These are phyloP conservation scores for Pemphredon lugubris DNA, from an alignment of 2,888 invertebrate species.

Conservation along the genomic window DNA sequence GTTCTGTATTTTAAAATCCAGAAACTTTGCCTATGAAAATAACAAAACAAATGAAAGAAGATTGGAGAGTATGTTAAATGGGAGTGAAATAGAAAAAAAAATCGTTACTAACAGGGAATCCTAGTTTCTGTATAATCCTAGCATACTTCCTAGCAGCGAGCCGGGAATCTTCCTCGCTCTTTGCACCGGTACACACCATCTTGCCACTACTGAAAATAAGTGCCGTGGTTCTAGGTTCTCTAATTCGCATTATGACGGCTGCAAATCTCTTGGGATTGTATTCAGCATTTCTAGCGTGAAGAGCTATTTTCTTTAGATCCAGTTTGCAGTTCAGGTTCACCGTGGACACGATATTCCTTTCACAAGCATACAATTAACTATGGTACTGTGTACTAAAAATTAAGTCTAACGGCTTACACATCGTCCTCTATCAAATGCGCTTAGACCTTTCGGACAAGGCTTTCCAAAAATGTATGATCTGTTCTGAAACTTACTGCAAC, in stretches of 20 bases:
- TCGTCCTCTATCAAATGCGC: no score
- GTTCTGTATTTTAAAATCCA: slow-evolving; percentile 92
- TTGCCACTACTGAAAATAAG: slow-evolving; percentile 92
- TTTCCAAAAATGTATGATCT: no score
- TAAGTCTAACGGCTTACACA: no score
- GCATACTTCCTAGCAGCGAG: slow-evolving; percentile 92
- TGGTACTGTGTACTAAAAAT: not conserved
- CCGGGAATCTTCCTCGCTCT: slow-evolving; percentile 90
- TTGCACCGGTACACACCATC: slow-evolving; percentile 94
- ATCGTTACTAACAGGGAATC: slow-evolving; percentile 84
- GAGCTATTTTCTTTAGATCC: slow-evolving; percentile 97
- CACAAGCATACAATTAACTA: not conserved
- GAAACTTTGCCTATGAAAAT: slow-evolving; percentile 85
- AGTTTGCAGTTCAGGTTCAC: slow-evolving; percentile 97
- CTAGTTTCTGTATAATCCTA: slow-evolving; percentile 90
- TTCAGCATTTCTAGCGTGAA: slow-evolving; percentile 99
- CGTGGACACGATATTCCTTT: slow-evolving; percentile 98
- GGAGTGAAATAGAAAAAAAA: not conserved
- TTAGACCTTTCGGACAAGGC: no score
- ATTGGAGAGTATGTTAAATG: slow-evolving; percentile 8
- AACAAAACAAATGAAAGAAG: slow-evolving; percentile 48
- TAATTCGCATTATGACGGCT: slow-evolving; percentile 97
- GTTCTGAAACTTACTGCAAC: slow-evolving; percentile 91
- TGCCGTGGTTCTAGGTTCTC: slow-evolving; percentile 93
- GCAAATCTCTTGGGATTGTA: slow-evolving; percentile 99